Conservation (phyloP, 2,888 invertebrate species). For the Cecidostiba fungosa region DNA sequence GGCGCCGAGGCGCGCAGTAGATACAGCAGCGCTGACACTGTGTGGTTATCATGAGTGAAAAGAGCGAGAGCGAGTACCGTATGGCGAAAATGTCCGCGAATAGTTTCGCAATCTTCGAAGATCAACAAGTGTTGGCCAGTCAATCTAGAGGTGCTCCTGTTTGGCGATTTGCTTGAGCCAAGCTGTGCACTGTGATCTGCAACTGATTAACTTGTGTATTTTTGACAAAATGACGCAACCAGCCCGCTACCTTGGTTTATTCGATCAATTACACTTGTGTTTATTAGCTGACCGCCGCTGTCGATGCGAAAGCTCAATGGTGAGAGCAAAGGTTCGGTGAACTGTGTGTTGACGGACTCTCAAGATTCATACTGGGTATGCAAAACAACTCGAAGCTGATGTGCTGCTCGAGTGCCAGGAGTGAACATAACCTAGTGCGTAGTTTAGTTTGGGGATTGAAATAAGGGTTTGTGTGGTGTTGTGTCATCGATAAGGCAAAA, state of each 20-base stretch:
- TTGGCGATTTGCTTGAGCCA: background rate
- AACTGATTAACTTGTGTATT: slow-evolving; percentile 40
- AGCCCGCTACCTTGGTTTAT: slow-evolving; percentile 36
- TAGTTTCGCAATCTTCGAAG: slow-evolving; percentile 19
- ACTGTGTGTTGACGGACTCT: background rate
- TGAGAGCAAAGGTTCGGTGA: slow-evolving; percentile 18
- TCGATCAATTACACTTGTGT: slow-evolving; percentile 20
- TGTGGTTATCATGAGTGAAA: slow-evolving; percentile 17
- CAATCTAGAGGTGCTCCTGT: background rate
- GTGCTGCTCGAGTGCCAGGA: slow-evolving; percentile 38
- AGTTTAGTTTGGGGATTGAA: background rate
- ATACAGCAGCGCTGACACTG: background rate
- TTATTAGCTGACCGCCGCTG: slow-evolving; percentile 32
- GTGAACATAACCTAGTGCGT: slow-evolving; percentile 43
- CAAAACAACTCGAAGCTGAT: background rate
- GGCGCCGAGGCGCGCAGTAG: slow-evolving; percentile 18
- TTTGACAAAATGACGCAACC: slow-evolving; percentile 63
- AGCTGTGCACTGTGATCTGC: background rate
- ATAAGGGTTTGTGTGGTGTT: background rate
- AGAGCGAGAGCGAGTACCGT: slow-evolving; percentile 57
- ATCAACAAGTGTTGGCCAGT: slow-evolving; percentile 32
- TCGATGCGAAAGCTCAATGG: background rate
- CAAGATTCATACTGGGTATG: slow-evolving; percentile 11
- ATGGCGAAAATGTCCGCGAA: slow-evolving; percentile 56
- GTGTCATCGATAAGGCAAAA: slow-evolving; percentile 2